Base-by-base conservation (phyloP, 2,888 invertebrate genomes). In the Chloroclysta siterata region DNA sequence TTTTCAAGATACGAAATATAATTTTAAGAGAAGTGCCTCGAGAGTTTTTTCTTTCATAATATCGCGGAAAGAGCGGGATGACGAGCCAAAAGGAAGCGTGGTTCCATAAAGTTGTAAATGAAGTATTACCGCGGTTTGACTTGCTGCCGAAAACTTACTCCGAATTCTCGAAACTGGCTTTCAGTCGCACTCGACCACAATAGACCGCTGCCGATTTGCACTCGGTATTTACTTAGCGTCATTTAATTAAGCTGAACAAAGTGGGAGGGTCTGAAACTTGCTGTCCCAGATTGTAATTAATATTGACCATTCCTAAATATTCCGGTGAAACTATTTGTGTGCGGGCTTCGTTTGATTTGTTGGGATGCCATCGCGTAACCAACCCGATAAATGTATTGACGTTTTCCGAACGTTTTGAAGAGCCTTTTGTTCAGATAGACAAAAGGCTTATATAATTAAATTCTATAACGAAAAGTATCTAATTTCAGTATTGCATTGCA, bases 31-130 rank as follows among this genome's bases (percentile, higher is more conserved):
- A 86, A 84, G 80, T 77, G 81, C 78, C 78, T 70, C 73, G 65
- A 72, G 79, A 71, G 79, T 79, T 76, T 80, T 82, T 80, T 83
- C 83, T 86, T 86, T 86, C 81, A 86, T 87, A 88, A 86, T 82
- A 84, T 76, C 75, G 74, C 72, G 73, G 74, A 72, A 75, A 77
- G 71, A 75, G 78, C 79, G 78, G n/a, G 33, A 46, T 17, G 75
- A 78, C 77, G 79, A 77, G 79, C 80, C 75, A 77, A 79, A 81
- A 80, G 83, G 83, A 85, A 87, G 83, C 79, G 78, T 79, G 80
- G 74, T 72, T 71, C 79, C 82, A 86, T 89, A 90, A 90, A 90
- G 85, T 90, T 90, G 90, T 88, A 90, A 91, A 90, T 90, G 88
- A 90, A 88, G 89, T 84, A 90, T 88, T 90, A 88, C 83, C 80